Percentiles rank a stretch among this genome's conserved stretches.
These are phyloP conservation scores for Gadus macrocephalus DNA, from an alignment of 2,113 vertebrate species.

Conservation along the genomic window DNA sequence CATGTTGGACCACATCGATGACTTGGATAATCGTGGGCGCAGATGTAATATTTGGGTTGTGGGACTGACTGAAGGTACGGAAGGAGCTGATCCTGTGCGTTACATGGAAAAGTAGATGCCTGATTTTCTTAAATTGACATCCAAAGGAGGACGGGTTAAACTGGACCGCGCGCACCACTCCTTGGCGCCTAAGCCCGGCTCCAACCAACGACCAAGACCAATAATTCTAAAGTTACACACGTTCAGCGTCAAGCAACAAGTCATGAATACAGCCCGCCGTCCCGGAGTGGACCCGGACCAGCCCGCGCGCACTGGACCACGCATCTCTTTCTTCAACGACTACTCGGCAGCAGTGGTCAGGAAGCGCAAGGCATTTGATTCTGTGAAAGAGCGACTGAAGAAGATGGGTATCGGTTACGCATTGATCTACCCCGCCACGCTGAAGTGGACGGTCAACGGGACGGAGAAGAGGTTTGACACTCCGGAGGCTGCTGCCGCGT, in stretches of 20 bases:
- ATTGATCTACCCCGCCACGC: constrained; percentile 5
- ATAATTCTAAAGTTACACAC: neutral
- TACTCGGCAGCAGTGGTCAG: constrained; percentile 16
- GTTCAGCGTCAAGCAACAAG: constrained; percentile 14
- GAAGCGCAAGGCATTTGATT: constrained; percentile 16
- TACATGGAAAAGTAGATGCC: constrained; percentile 13
- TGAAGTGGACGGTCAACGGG: constrained; percentile 6
- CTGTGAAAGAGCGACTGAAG: constrained; percentile 5
- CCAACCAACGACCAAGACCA: constrained; percentile 14
- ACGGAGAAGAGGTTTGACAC: constrained; percentile 13
- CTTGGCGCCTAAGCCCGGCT: neutral
- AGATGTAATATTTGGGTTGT: constrained; percentile 5
- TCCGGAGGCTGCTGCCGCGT: neutral
- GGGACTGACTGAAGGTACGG: neutral
- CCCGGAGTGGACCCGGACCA: neutral
- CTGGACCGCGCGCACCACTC: constrained; percentile 15
- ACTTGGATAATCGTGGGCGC: neutral
- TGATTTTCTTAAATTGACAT: constrained; percentile 4
- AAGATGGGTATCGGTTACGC: constrained; percentile 5
- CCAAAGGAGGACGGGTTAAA: constrained; percentile 7
- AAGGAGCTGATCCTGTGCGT: neutral
- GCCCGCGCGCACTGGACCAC: neutral
- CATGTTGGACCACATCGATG: constrained; percentile 4
- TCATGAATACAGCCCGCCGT: neutral
- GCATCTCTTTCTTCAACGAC: constrained; percentile 21